These are phyloP conservation scores for Pygoscelis antarcticus DNA, from an alignment of 2,113 vertebrate species.

Conservation along the genomic window DNA sequence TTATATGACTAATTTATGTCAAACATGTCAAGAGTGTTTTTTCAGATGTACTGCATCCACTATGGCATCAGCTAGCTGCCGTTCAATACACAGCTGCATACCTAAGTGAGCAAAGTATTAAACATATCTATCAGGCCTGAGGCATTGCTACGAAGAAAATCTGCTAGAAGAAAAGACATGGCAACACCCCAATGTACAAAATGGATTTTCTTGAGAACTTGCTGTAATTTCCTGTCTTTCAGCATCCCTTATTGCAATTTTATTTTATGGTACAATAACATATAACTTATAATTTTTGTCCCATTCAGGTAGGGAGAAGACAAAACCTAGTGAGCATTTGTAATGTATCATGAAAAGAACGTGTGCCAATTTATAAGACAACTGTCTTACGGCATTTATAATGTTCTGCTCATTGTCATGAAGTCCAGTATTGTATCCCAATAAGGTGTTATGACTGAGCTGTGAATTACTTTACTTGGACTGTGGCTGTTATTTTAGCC, in stretches of 20 bases:
- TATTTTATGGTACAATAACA: neutral
- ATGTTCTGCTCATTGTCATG: neutral
- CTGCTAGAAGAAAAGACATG: neutral
- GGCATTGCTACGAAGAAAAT: neutral
- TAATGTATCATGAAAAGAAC: neutral
- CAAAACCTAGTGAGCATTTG: neutral
- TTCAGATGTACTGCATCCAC: constrained; percentile 31
- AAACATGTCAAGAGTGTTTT: constrained; percentile 68
- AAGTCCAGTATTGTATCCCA: neutral
- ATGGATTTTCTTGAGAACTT: neutral
- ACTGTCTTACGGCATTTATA: neutral
- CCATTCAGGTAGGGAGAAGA: neutral
- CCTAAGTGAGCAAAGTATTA: neutral
- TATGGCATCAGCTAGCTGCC: neutral
- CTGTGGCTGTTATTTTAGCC: accelerated
- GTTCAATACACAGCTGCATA: constrained; percentile 14
- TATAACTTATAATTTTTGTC: neutral
- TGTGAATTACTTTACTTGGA: neutral
- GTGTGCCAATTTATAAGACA: accelerated
- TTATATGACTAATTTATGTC: constrained; percentile 74
- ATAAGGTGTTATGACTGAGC: neutral
- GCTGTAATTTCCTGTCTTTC: neutral
- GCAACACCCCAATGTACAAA: neutral
- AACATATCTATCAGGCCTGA: neutral
- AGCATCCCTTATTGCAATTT: accelerated